Evolutionary conservation across 1,140 invertebrate species (phyloP).

Genomic region (Macrobrachium rosenbergii): DNA sequence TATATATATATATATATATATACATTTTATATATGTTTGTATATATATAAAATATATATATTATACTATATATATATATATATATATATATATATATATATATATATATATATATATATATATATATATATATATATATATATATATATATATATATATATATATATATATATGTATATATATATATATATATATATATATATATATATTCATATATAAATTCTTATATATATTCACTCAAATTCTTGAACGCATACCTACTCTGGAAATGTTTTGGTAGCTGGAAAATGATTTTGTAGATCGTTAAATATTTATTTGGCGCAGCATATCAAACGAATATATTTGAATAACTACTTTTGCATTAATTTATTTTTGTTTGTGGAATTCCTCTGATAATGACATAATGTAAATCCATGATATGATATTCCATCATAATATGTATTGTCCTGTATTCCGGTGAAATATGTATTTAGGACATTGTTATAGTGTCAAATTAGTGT

Average conservation of each 20-base stretch:
- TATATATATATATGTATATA: conserved; percentile 9
- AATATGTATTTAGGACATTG: background rate
- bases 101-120: background rate
- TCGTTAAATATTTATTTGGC: background rate
- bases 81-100: background rate
- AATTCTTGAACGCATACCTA: background rate
- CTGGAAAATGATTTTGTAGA: background rate
- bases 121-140: background rate
- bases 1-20: conserved; percentile 8
- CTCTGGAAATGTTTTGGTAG: background rate
- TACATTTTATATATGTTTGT: background rate
- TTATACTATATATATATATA: background rate
- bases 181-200: conserved; percentile 20
- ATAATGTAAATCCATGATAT: too few species aligned
- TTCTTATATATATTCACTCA: background rate
- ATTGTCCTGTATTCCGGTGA: background rate
- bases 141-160: background rate
- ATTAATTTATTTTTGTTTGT: too few species aligned
- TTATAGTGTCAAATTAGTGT: background rate
- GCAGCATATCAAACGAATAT: too few species aligned
- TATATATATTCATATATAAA: background rate
- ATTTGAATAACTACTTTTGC: too few species aligned
- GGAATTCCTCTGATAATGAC: too few species aligned
- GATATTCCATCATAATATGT: too few species aligned
- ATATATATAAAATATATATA: background rate